Evolutionary conservation across 1,140 invertebrate genomes (phyloP).

Genomic region (Limonius californicus): DNA sequence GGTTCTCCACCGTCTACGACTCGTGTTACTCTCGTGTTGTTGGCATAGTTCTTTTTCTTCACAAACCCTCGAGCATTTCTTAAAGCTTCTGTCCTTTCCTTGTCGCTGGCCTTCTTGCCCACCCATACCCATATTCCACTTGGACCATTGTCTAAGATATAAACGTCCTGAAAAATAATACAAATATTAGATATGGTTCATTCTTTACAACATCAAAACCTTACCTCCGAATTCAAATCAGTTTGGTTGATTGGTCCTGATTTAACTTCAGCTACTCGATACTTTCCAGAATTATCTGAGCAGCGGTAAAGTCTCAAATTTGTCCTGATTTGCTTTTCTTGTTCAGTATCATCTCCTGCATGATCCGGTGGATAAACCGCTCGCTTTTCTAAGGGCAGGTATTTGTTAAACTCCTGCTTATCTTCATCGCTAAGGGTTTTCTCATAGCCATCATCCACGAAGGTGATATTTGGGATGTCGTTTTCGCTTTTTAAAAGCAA

Average conservation of each 20-base stretch:
- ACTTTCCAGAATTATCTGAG: constrained; percentile 73
- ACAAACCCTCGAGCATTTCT: constrained; percentile 84
- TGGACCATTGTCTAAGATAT: constrained; percentile 80
- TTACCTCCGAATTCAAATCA: constrained; percentile 74
- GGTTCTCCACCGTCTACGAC: constrained; percentile 81
- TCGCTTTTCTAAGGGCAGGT: constrained; percentile 64
- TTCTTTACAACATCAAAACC: constrained; percentile 26
- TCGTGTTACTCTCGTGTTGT: constrained; percentile 69
- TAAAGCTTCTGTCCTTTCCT: constrained; percentile 73
- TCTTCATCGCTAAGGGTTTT: constrained; percentile 63
- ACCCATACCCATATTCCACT: constrained; percentile 93
- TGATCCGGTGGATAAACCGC: constrained; percentile 55
- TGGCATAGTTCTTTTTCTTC: constrained; percentile 80
- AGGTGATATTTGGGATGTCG: constrained; percentile 57
- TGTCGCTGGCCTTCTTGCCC: constrained; percentile 65
- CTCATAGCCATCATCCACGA: constrained; percentile 85
- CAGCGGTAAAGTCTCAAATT: constrained; percentile 65
- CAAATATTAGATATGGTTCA: not conserved
- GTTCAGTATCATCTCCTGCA: constrained; percentile 41
- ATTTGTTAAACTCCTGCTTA: constrained; percentile 62
- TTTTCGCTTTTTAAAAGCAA: constrained; percentile 45
- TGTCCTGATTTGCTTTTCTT: constrained; percentile 41
- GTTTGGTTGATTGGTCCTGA: constrained; percentile 73
- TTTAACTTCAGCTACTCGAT: constrained; percentile 85
- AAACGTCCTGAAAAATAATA: constrained; percentile 63